Conservation (phyloP, 2,797 vertebrate genomes). For the Schizopygopsis malacanthus region DNA sequence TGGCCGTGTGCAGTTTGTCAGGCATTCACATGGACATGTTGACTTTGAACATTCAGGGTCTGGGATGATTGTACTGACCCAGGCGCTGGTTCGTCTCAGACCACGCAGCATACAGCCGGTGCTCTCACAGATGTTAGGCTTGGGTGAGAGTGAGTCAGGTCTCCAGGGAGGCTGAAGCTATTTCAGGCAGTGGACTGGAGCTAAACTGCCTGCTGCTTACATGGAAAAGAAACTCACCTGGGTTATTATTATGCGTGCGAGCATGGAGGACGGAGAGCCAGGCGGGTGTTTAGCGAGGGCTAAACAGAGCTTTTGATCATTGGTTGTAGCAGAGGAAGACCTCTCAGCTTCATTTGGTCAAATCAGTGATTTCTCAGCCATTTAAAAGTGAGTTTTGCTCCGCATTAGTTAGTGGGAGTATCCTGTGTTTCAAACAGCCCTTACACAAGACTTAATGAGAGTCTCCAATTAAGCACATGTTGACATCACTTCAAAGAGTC, state of each 20-base stretch:
- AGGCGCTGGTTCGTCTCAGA: neutral
- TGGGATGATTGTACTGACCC: neutral
- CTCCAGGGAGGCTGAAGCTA: conserved; percentile 28
- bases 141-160: conserved; percentile 42
- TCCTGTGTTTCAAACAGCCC: neutral
- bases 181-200: conserved; percentile 39
- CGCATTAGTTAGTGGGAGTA: conserved; percentile 18
- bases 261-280: neutral
- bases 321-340: neutral
- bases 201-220: conserved; percentile 23
- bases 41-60: neutral
- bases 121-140: conserved; percentile 22
- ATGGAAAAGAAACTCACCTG: conserved; percentile 32
- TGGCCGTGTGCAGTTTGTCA: conserved; percentile 1
- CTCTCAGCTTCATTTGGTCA: conserved; percentile 21
- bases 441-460: conserved; percentile 22
- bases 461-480: conserved; percentile 6
- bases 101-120: neutral
- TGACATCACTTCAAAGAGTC: conserved; percentile 19
- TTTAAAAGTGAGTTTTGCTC: conserved; percentile 13
- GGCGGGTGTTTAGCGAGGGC: neutral
- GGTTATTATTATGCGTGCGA: conserved; percentile 10
- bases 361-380: conserved; percentile 18
- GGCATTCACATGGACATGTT: neutral
- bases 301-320: conserved; percentile 36